Base-by-base conservation (phyloP, 2,113 vertebrate species). In the Rhea americana region DNA sequence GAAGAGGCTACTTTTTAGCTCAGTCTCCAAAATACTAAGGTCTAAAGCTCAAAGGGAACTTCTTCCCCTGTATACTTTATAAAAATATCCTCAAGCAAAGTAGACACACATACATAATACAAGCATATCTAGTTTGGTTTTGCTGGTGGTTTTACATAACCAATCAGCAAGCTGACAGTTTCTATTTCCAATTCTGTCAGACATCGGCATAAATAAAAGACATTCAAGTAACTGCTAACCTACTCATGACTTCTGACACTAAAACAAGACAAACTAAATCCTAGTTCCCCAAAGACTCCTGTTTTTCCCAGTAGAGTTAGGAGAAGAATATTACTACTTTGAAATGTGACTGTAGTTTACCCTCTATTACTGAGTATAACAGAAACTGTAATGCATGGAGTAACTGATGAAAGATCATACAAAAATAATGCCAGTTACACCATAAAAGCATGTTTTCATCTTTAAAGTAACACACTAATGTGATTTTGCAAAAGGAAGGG, bases 41-140 rank as follows among this genome's bases (percentile, higher is more conserved):
- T 51, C 39, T 86, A 62, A 53, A 76, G 43, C 3, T 26, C 53
- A 53, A 89, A 87, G 51, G 35, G 4, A 82, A 79, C n/a, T 18
- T 66, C 63, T 73, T 63, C n/a, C 32, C 72, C 71, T 66, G 47
- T 8, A 91, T 63, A 63, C 26, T 20, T 82, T 43, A 85, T 22
- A 76, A 92, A 94, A 93, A 90, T 61, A 95, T 47, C 61, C 77
- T 39, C 62, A 82, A 93, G 87, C 30, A 65, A 92, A 95, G 92
- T 48, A 82, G 65, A 94, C 91, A 91, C 71, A 87, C 94, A 94
- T 94, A 87, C 20, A 85, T 95, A 92, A 95, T 89, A 35, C 66
- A 66, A 89, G 87, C 93, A 79, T 45, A 92, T 58, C 86, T 89
- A 24, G 67, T 91, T 90, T 77, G 68, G 51, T 50, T 91, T 90